phyloP scores from a whole-genome alignment of 2,888 invertebrate species.

The Acleris sparsana region DNA sequence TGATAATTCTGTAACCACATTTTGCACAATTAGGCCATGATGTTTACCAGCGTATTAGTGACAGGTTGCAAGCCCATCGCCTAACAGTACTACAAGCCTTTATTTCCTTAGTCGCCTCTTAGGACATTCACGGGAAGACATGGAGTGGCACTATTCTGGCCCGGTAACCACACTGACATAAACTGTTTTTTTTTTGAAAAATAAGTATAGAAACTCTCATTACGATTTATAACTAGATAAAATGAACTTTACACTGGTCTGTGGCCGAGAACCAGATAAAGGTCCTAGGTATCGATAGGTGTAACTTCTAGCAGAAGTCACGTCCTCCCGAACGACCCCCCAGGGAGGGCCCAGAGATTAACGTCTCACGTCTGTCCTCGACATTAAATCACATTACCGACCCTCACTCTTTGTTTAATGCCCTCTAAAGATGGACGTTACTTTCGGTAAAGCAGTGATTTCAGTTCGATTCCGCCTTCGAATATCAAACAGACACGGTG shows the following conservation, averaged over 20 bases:
- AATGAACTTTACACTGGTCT: neutral
- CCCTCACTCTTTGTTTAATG: constrained; percentile 68
- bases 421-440: constrained; percentile 59
- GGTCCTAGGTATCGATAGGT: constrained; percentile 7
- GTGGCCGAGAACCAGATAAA: constrained; percentile 21
- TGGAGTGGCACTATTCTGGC: too few relatives aligned
- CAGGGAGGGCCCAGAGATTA: constrained; percentile 71
- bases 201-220: too few relatives aligned
- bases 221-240: neutral
- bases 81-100: too few relatives aligned
- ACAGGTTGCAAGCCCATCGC: too few relatives aligned
- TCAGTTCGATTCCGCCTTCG: constrained; percentile 44
- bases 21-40: too few relatives aligned
- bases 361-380: constrained; percentile 72
- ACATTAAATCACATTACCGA: constrained; percentile 76
- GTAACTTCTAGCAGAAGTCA: constrained; percentile 57
- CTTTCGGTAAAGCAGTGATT: constrained; percentile 57
- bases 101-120: too few relatives aligned
- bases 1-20: too few relatives aligned
- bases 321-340: constrained; percentile 66
- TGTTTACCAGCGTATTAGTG: too few relatives aligned
- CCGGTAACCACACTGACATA: too few relatives aligned
- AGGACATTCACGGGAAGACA: too few relatives aligned
- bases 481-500: constrained; percentile 18
- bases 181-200: too few relatives aligned